Evolutionary conservation across 2,797 vertebrate species (phyloP).

Genomic region (Melanotaenia trifasciata): DNA sequence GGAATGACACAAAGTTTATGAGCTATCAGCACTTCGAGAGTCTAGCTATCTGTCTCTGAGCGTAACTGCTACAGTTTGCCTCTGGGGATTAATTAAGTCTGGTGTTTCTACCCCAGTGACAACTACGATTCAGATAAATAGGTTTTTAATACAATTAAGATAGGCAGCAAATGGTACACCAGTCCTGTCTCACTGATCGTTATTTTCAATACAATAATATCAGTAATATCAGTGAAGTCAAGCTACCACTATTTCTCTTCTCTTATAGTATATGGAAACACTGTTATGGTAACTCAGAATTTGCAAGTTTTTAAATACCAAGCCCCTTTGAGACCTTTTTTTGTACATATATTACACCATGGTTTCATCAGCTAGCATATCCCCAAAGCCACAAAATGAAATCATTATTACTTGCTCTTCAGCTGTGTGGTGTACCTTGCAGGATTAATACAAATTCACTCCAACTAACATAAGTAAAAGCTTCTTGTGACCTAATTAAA

Average conservation of each 20-base stretch:
- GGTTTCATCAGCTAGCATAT: constrained; percentile 6
- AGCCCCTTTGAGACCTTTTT: constrained; percentile 2
- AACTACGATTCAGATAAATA: background rate
- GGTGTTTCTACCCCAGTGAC: background rate
- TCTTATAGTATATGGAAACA: background rate
- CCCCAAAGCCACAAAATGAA: background rate
- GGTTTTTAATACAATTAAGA: constrained; percentile 21
- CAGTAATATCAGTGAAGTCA: background rate
- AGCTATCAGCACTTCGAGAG: constrained; percentile 9
- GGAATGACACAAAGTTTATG: constrained; percentile 34
- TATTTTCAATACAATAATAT: constrained; percentile 1
- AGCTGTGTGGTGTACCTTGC: constrained; percentile 3
- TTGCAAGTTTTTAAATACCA: constrained; percentile 4
- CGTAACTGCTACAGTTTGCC: background rate
- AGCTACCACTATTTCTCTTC: background rate
- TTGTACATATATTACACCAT: background rate
- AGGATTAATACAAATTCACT: constrained; percentile 2
- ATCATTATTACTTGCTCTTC: constrained; percentile 8
- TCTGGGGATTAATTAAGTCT: constrained; percentile 6
- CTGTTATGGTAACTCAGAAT: constrained; percentile 1
- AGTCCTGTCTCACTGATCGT: background rate
- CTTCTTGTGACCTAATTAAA: background rate
- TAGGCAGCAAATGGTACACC: background rate
- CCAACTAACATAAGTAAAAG: background rate
- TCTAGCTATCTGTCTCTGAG: constrained; percentile 26